Evolutionary conservation across 2,113 vertebrate species (phyloP).

Genomic region (Acinonyx jubatus): DNA sequence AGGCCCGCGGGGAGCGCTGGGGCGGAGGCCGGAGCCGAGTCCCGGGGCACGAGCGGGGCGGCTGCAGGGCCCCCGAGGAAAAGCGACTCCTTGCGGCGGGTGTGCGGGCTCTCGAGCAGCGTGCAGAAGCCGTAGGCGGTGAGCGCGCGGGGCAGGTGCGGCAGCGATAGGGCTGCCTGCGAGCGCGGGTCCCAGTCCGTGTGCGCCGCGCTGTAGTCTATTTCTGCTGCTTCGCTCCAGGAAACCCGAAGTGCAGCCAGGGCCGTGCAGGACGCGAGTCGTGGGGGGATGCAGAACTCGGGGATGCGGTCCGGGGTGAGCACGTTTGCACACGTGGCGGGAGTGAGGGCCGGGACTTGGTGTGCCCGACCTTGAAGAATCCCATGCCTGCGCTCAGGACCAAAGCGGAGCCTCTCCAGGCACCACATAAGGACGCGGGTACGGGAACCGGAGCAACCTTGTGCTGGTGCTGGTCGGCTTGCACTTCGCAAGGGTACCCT

Average conservation of each 20-base stretch:
- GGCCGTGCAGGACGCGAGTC: background rate
- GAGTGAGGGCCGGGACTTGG: too few relatives aligned
- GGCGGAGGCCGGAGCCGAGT: conserved; percentile 2
- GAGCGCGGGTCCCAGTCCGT: conserved; percentile 93
- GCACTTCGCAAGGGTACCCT: background rate
- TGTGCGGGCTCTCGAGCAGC: conserved; percentile 92
- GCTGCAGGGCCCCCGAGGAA: conserved; percentile 84
- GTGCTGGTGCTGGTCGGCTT: background rate
- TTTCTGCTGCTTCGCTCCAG: background rate
- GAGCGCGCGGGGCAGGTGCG: conserved; percentile 89
- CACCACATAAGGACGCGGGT: conserved; percentile 55
- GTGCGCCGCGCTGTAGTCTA: background rate
- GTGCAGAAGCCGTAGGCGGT: conserved; percentile 92
- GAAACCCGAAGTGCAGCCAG: background rate
- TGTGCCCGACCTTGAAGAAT: background rate
- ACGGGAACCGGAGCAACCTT: background rate
- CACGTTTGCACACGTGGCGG: conserved; percentile 60
- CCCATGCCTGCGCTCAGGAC: background rate
- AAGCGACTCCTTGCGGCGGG: conserved; percentile 91
- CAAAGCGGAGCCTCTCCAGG: conserved; percentile 54
- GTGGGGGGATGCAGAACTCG: conserved; percentile 80
- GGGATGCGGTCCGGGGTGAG: conserved; percentile 81
- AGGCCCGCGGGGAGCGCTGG: conserved; percentile 88
- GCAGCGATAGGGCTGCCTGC: conserved; percentile 91
- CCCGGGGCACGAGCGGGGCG: conserved; percentile 54